Percentiles rank a stretch among this genome's conserved stretches.
Evolutionary conservation across 1,140 invertebrate species (phyloP).

Genomic region (Lordiphosa collinella): DNA sequence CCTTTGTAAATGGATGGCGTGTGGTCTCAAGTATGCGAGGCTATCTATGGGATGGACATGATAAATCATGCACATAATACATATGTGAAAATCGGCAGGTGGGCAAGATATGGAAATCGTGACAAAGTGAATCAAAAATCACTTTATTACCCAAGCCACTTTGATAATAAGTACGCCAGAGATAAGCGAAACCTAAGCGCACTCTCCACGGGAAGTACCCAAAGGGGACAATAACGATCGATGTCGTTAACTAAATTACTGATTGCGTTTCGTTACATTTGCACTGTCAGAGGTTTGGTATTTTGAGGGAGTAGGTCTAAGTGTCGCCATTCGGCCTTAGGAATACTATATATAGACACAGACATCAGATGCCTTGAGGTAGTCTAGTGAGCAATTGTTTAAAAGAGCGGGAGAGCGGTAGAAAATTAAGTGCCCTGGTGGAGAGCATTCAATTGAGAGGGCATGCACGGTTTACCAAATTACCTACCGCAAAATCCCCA

Average conservation of each 20-base stretch:
- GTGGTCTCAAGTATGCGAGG: slow-evolving; percentile 7
- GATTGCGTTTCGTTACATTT: slow-evolving; percentile 10
- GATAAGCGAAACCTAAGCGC: slow-evolving; percentile 32
- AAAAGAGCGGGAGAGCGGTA: neutral
- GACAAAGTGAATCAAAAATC: slow-evolving; percentile 59
- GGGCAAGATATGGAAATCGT: slow-evolving; percentile 36
- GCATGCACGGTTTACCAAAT: too few relatives aligned
- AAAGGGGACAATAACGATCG: neutral
- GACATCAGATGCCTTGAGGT: slow-evolving; percentile 24
- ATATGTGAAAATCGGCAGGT: slow-evolving; percentile 2
- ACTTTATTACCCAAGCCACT: slow-evolving; percentile 44
- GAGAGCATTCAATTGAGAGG: too few relatives aligned
- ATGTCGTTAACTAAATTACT: slow-evolving; percentile 23
- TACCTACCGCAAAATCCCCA: too few relatives aligned
- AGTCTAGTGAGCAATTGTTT: slow-evolving; percentile 11
- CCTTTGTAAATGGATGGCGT: slow-evolving; percentile 28
- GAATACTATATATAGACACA: slow-evolving; percentile 35
- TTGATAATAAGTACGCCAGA: neutral
- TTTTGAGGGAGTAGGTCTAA: slow-evolving; percentile 36
- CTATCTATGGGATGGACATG: slow-evolving; percentile 22
- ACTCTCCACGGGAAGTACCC: slow-evolving; percentile 45
- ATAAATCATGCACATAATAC: slow-evolving; percentile 38
- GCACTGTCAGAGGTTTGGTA: slow-evolving; percentile 49
- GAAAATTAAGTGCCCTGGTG: too few relatives aligned
- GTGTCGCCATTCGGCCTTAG: slow-evolving; percentile 11